Conservation (phyloP, 2,888 invertebrate genomes). For the Amiota mariae region DNA sequence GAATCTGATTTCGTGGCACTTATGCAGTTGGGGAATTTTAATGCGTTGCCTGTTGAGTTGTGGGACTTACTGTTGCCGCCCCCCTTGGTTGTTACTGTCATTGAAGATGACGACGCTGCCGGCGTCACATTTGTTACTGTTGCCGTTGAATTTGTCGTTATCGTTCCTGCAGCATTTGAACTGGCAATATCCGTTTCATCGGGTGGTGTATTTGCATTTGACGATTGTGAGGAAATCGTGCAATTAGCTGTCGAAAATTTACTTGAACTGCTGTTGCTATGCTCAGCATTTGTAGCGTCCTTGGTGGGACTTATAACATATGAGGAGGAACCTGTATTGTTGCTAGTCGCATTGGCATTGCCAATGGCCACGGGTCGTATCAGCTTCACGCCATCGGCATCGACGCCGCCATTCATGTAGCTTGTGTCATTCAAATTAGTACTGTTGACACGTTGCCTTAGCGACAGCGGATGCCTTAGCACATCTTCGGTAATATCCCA, state of each 20-base stretch:
- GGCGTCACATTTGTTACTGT: conserved; percentile 38
- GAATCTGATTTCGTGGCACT: conserved; percentile 69
- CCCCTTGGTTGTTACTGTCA: conserved; percentile 41
- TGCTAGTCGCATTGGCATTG: conserved; percentile 41
- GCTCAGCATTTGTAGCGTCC: conserved; percentile 60
- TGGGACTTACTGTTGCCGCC: conserved; percentile 54
- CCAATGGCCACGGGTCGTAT: conserved; percentile 71
- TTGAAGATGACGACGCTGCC: conserved; percentile 42
- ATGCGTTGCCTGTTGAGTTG: conserved; percentile 57
- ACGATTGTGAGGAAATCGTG: conserved; percentile 73
- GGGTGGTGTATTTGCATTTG: conserved; percentile 67
- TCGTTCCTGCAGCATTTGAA: conserved; percentile 29
- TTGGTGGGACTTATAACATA: conserved; percentile 62
- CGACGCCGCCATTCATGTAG: conserved; percentile 69
- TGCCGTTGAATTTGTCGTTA: conserved; percentile 40
- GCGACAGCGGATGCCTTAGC: conserved; percentile 80
- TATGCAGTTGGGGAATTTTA: conserved; percentile 72
- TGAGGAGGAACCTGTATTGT: conserved; percentile 47
- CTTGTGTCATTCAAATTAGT: conserved; percentile 62
- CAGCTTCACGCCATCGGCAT: conserved; percentile 70
- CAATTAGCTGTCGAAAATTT: conserved; percentile 74
- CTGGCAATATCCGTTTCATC: conserved; percentile 56
- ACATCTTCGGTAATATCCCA: conserved; percentile 99
- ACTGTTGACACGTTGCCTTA: conserved; percentile 71
- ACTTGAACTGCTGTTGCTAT: conserved; percentile 72